A percentile compares a stretch with the other conserved stretches of the same genome.
phyloP scores from a whole-genome alignment of 2,797 vertebrate genomes.

The Danio choprae region DNA sequence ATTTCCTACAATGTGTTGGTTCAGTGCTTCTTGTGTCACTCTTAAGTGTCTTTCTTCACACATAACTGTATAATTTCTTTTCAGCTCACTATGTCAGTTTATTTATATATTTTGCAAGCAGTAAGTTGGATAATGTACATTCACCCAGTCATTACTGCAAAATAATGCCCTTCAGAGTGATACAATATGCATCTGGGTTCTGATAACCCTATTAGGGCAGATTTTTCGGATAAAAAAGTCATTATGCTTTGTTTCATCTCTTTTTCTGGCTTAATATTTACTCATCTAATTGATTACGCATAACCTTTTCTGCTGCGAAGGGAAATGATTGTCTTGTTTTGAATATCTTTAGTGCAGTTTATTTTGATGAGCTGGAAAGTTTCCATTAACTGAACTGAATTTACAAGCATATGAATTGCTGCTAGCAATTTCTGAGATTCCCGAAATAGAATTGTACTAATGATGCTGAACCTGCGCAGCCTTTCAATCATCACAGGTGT shows the following conservation, averaged over 20 bases:
- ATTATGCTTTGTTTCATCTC: conserved; percentile 32
- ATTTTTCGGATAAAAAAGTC: conserved; percentile 8
- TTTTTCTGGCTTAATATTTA: conserved; percentile 40
- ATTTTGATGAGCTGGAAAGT: conserved; percentile 5
- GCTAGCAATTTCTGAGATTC: conserved; percentile 22
- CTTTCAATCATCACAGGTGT: conserved; percentile 36
- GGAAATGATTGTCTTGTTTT: conserved; percentile 25
- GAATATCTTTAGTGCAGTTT: conserved; percentile 5
- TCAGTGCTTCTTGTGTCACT: not conserved
- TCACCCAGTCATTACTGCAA: not conserved
- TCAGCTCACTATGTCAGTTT: not conserved
- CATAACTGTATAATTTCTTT: not conserved
- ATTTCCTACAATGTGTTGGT: conserved; percentile 23
- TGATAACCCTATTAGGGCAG: conserved; percentile 1
- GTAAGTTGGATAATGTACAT: not conserved
- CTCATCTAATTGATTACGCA: conserved; percentile 51
- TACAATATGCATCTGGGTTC: not conserved
- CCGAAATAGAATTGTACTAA: conserved; percentile 19
- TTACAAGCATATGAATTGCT: conserved; percentile 25
- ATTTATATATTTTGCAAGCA: conserved; percentile 20
- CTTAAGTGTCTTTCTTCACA: not conserved
- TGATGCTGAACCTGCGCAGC: conserved; percentile 39
- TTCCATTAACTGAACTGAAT: not conserved
- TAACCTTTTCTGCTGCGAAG: conserved; percentile 22
- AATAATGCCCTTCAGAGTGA: conserved; percentile 3